Base-by-base conservation (phyloP, 92 coral and sea anemone genomes). In the Porites cylindrica region DNA sequence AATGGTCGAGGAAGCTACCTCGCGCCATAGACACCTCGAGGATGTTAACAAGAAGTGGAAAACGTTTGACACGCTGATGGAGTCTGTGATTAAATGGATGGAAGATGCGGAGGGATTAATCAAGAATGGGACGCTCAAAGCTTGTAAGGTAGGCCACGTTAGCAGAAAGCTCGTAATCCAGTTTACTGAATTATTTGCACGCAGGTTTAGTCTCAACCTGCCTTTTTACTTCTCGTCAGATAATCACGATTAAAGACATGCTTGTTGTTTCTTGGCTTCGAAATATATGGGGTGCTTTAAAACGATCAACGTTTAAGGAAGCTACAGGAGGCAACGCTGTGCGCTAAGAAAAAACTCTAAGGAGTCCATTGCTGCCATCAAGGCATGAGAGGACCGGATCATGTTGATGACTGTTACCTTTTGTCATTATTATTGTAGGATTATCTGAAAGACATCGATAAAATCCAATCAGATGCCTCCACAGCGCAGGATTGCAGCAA, bases 31-130 rank as follows among this genome's bases (percentile, higher is more conserved):
- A 83, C 90, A 81, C 53, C 74, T 95, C 24, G 98, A 95, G 26
- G 96, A 95, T 59, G 79, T 91, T 62, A 89, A 85, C 82, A 95
- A 86, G 91, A 90, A 94, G 90, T 97, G 96, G 97, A 89, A 82
- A 78, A 92, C 86, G 24, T 95, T 90, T 86, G 95, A 92, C 77
- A 82, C 84, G 72, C 84, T 92, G 80, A 81, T 87, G 50, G 89
- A 85, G 62, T 82, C 91, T 24, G 80, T 95, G 38, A 70, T 66
- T 16, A 54, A 73, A 10, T 97, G 99, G 99, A 86, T 97, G 86
- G 92, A 88, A 16, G 93, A 93, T 75, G 99, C 98, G 23, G 98
- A 97, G 53, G 86, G 92, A n/a, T 88, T 97, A 77, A 91, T 97
- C 66, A 88, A 73, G 65, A 92, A 94, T 19, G 95, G 95, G 66